A percentile compares a stretch with the other conserved stretches of the same genome.
phyloP scores from a whole-genome alignment of 2,113 vertebrate genomes.

The Lanius collurio region DNA sequence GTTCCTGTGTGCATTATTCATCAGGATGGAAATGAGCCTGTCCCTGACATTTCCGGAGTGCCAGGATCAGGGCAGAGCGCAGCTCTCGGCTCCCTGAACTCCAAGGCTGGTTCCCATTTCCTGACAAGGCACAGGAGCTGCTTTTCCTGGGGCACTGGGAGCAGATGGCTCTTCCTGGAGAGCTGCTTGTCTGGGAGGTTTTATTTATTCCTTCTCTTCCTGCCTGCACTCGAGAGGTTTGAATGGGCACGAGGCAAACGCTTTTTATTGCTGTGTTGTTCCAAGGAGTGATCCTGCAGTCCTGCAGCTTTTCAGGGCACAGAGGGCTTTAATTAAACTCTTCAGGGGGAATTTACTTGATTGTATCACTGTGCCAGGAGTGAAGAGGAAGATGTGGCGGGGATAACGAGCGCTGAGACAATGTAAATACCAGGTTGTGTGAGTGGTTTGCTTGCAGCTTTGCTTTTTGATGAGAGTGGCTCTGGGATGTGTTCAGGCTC shows the following conservation, averaged over 20 bases:
- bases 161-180: background rate
- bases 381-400: background rate
- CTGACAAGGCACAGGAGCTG: background rate
- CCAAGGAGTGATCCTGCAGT: background rate
- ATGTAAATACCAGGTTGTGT: background rate
- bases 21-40: background rate
- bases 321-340: background rate
- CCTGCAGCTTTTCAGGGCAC: background rate
- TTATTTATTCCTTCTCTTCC: background rate
- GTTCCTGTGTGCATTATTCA: background rate
- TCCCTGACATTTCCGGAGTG: background rate
- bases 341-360: background rate
- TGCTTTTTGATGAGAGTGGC: background rate
- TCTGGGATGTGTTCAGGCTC: background rate
- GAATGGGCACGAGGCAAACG: background rate
- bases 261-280: background rate
- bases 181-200: background rate
- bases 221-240: background rate
- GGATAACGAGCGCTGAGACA: background rate
- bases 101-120: background rate
- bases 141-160: background rate
- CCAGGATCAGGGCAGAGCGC: background rate
- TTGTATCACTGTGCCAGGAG: background rate
- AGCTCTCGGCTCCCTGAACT: background rate
- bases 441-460: background rate